Evolutionary conservation across 2,888 invertebrate species (phyloP).

Genomic region (Nebria salina): DNA sequence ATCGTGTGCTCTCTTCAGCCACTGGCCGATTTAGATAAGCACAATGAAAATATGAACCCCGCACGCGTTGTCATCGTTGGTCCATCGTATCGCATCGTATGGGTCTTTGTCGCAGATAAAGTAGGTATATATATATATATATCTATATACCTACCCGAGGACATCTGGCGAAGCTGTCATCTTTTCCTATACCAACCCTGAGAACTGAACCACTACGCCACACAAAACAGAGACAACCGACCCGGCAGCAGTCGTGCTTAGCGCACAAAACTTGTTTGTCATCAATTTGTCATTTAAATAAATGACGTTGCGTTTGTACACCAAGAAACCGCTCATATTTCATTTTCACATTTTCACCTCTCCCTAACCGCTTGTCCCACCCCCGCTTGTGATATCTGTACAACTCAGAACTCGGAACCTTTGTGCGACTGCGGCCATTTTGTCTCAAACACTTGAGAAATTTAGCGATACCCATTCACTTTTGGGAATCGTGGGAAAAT

Average conservation of each 20-base stretch:
- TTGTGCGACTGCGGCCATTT: not conserved
- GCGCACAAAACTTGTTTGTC: not conserved
- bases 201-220: no score
- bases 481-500: not conserved
- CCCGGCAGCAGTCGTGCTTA: not conserved
- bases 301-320: slow-evolving; percentile 5
- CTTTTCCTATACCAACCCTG: not conserved
- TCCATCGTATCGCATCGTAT: no score
- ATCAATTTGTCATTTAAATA: slow-evolving; percentile 19
- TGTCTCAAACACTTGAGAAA: not conserved
- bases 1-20: not conserved
- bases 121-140: not conserved
- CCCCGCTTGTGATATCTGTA: not conserved
- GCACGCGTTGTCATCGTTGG: not conserved
- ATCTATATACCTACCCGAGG: no score
- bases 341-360: not conserved
- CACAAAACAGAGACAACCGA: not conserved
- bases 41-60: slow-evolving; percentile 24
- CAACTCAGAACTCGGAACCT: not conserved
- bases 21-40: slow-evolving; percentile 7
- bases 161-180: not conserved
- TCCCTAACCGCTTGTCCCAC: no score
- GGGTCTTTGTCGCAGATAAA: not conserved
- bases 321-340: not conserved
- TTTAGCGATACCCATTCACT: not conserved